Percentiles rank a stretch among this genome's conserved stretches.
phyloP scores from a whole-genome alignment of 2,113 vertebrate genomes.

The Vulpes lagopus region DNA sequence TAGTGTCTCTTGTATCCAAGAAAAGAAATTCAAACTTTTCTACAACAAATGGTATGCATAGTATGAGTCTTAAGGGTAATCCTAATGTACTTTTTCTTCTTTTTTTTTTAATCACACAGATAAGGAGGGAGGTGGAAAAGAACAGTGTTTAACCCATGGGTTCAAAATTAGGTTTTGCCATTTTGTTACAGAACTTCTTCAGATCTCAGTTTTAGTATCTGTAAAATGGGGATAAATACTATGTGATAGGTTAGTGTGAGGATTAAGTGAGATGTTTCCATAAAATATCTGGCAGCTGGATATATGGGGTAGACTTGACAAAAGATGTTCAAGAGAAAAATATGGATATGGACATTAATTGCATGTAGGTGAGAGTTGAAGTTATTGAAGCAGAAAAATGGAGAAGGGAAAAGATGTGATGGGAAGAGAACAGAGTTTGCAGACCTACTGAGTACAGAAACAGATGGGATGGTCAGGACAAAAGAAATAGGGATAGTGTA shows the following conservation, averaged over 20 bases:
- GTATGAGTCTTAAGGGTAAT: neutral
- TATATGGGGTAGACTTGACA: neutral
- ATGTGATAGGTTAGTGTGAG: neutral
- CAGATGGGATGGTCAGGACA: neutral
- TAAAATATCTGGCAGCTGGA: neutral
- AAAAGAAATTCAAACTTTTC: conserved; percentile 24
- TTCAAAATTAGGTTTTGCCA: neutral
- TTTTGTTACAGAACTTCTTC: neutral
- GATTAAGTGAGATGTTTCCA: neutral
- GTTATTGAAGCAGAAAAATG: neutral
- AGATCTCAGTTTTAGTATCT: neutral
- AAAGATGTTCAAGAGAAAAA: neutral
- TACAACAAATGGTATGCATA: neutral
- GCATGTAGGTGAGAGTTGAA: neutral
- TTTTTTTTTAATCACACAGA: neutral
- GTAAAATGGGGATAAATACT: neutral
- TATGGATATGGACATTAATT: neutral
- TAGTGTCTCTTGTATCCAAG: neutral
- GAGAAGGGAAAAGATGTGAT: neutral
- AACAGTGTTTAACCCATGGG: neutral
- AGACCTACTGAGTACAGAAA: neutral
- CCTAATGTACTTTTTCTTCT: neutral
- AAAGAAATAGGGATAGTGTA: neutral
- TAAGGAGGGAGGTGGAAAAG: neutral
- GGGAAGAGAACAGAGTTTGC: neutral